Conservation (phyloP, 2,797 vertebrate species). For the Syndactyla subalaris region DNA sequence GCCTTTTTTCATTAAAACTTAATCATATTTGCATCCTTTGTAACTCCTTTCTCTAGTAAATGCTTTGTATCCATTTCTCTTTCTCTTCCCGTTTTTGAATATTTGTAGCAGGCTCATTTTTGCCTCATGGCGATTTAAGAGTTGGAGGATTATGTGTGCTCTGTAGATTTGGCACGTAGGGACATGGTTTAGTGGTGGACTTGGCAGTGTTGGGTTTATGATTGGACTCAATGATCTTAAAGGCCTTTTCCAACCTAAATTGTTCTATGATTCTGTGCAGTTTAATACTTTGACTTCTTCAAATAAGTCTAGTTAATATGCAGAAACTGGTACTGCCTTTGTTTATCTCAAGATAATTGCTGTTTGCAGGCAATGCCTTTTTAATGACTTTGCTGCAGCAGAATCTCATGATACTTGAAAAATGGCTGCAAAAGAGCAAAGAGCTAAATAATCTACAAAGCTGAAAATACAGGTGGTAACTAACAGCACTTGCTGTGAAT, state of each 20-base stretch:
- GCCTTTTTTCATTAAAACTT: neutral
- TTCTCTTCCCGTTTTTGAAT: neutral
- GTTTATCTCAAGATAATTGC: neutral
- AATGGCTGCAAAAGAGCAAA: neutral
- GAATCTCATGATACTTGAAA: neutral
- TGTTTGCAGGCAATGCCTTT: neutral
- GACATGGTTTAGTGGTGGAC: neutral
- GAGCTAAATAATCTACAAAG: neutral
- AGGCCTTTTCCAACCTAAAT: neutral
- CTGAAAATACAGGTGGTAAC: neutral
- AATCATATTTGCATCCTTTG: neutral
- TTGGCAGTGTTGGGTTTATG: neutral
- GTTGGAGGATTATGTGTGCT: neutral
- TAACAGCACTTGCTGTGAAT: neutral
- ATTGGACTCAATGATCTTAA: neutral
- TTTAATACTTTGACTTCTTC: neutral
- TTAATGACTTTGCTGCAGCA: neutral
- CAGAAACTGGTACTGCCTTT: no score
- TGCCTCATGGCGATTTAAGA: neutral
- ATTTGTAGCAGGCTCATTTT: neutral
- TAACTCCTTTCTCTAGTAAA: neutral
- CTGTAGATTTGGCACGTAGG: rapidly evolving
- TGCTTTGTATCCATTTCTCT: neutral
- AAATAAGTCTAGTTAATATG: neutral
- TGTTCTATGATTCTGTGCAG: neutral